A percentile compares a stretch with the other conserved stretches of the same genome.
These are phyloP conservation scores for Sternotherus odoratus DNA, from an alignment of 2,797 vertebrate species.

Conservation along the genomic window DNA sequence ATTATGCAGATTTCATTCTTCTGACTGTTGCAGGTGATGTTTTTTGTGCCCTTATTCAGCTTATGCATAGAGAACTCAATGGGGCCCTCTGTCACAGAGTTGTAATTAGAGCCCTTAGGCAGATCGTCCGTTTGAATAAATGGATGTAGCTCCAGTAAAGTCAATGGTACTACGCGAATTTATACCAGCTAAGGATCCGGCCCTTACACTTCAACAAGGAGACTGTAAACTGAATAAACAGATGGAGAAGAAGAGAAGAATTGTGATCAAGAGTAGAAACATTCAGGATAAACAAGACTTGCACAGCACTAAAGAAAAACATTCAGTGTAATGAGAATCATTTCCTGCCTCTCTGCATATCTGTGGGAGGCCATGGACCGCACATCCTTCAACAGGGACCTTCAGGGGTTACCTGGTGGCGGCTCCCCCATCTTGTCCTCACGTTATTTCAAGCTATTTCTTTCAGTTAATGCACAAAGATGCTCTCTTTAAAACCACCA, in stretches of 20 bases:
- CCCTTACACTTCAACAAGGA: background rate
- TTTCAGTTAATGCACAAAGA: constrained; percentile 43
- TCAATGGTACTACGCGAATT: background rate
- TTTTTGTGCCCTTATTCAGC: background rate
- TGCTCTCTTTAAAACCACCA: constrained; percentile 45
- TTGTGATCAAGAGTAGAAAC: background rate
- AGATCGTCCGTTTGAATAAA: background rate
- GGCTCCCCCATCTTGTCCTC: background rate
- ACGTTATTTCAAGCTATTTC: background rate
- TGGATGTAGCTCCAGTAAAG: fast-evolving
- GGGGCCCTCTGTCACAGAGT: background rate
- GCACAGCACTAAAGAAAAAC: fast-evolving
- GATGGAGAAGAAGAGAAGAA: background rate
- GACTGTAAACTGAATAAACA: background rate
- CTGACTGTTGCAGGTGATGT: background rate
- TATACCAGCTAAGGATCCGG: background rate
- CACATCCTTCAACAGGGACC: background rate
- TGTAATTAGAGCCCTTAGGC: constrained; percentile 2
- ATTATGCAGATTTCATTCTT: constrained; percentile 10
- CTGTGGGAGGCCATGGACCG: background rate
- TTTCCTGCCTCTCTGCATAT: background rate
- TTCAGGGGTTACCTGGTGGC: constrained; percentile 21
- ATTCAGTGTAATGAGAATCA: background rate
- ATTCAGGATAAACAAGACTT: background rate
- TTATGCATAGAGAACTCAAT: background rate